Evolutionary conservation across 2,888 invertebrate genomes (phyloP).

Genomic region (Amblyjoppa proteus): DNA sequence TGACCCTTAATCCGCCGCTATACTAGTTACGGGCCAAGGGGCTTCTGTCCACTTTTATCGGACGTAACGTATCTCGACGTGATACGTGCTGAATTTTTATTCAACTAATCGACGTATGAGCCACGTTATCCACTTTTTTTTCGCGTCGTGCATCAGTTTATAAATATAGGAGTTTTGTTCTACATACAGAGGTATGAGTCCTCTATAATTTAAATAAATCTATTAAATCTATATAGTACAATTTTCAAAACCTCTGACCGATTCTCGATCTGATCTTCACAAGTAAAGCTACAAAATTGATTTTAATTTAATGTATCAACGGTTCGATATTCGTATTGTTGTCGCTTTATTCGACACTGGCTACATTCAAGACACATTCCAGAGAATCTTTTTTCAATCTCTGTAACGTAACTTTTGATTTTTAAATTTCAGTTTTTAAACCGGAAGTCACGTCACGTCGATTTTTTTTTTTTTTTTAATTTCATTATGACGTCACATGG

Average conservation of each 20-base stretch:
- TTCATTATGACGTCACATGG: no score
- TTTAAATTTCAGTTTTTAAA: no score
- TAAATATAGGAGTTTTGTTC: neutral
- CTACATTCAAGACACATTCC: no score
- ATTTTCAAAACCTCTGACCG: neutral
- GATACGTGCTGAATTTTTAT: constrained; percentile 5
- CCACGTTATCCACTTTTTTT: neutral
- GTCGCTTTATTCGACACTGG: no score
- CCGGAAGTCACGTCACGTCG: no score
- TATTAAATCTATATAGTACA: neutral
- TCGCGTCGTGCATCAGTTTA: neutral
- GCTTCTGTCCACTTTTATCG: constrained; percentile 52
- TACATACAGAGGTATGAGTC: no score
- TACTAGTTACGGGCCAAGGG: constrained; percentile 39
- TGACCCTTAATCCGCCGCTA: constrained; percentile 64
- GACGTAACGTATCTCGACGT: constrained; percentile 20
- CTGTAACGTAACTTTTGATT: no score
- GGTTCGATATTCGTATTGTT: neutral
- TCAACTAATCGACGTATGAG: neutral
- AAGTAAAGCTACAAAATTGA: no score
- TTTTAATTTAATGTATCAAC: neutral
- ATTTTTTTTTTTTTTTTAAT: no score
- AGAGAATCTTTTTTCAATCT: no score
- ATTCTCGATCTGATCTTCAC: neutral
- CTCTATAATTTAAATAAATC: neutral